Evolutionary conservation across 2,888 invertebrate species (phyloP).

Genomic region (Strigamia crassipes): DNA sequence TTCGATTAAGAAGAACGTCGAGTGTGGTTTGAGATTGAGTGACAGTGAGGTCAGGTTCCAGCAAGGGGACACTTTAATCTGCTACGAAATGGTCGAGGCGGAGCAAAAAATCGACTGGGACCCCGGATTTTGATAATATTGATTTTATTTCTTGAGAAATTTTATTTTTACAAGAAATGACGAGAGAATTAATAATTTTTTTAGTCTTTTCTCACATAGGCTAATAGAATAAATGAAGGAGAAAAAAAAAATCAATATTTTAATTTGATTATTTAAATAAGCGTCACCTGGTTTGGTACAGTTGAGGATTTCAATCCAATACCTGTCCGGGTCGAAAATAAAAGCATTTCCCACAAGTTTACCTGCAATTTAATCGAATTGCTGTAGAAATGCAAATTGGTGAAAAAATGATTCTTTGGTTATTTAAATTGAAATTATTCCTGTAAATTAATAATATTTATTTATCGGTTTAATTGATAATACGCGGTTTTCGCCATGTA

Average conservation of each 20-base stretch:
- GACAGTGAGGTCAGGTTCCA: constrained; percentile 68
- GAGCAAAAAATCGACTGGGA: constrained; percentile 77
- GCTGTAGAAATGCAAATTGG: not conserved
- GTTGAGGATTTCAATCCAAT: constrained; percentile 91
- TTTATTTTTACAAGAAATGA: constrained; percentile 43
- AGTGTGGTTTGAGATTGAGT: constrained; percentile 83
- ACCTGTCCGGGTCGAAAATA: constrained; percentile 93
- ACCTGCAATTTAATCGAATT: constrained; percentile 61
- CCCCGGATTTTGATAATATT: constrained; percentile 72
- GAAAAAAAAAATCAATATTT: too few relatives aligned
- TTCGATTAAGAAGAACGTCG: constrained; percentile 77
- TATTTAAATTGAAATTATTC: too few relatives aligned
- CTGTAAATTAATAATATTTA: too few relatives aligned
- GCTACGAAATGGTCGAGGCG: constrained; percentile 71
- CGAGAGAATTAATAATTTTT: constrained; percentile 7
- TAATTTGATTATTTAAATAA: too few relatives aligned
- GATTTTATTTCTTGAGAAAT: not conserved
- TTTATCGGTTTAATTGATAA: too few relatives aligned
- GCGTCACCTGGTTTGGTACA: constrained; percentile 49
- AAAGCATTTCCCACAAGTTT: constrained; percentile 94
- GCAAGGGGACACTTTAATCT: constrained; percentile 77
- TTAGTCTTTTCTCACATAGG: constrained; percentile 51
- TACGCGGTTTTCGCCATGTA: too few relatives aligned
- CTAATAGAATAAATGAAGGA: too few relatives aligned
- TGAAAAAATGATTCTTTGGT: too few relatives aligned